Percentiles rank a stretch among this genome's conserved stretches.
Conservation (phyloP, 92 coral and sea anemone genomes). For the Porites evermanni region DNA sequence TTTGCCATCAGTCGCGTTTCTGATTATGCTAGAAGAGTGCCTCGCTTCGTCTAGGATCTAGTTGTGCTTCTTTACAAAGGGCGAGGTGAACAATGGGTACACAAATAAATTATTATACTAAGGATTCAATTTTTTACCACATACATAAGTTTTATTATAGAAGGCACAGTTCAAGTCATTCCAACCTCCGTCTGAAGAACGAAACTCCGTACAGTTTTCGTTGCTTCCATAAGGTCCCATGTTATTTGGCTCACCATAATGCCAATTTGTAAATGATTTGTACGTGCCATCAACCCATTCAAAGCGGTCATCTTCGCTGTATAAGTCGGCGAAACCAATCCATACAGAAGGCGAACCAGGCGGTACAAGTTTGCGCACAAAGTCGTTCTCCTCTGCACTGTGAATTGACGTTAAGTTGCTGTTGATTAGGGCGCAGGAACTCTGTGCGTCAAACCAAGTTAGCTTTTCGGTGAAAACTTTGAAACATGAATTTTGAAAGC, state of each 20-base stretch:
- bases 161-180: not conserved
- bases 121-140: slow-evolving; percentile 5
- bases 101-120: not conserved
- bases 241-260: not conserved
- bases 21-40: too few relatives aligned
- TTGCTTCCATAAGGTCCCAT: not conserved
- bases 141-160: not conserved
- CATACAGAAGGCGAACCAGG: not conserved
- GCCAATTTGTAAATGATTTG: slow-evolving; percentile 15
- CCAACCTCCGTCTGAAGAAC: not conserved
- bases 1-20: too few relatives aligned
- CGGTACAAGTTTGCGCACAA: not conserved
- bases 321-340: slow-evolving; percentile 16
- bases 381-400: not conserved
- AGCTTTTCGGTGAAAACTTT: not conserved
- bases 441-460: slow-evolving; percentile 12
- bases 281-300: slow-evolving; percentile 25
- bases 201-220: slow-evolving; percentile 3
- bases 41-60: too few relatives aligned
- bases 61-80: too few relatives aligned
- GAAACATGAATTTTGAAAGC: not conserved
- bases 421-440: not conserved
- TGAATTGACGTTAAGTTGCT: slow-evolving; percentile 14
- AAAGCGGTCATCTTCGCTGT: not conserved
- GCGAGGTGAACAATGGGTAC: not conserved